These are phyloP conservation scores for Ctenochaetus hawaiiensis DNA, from an alignment of 2,797 vertebrate genomes.

Conservation along the genomic window DNA sequence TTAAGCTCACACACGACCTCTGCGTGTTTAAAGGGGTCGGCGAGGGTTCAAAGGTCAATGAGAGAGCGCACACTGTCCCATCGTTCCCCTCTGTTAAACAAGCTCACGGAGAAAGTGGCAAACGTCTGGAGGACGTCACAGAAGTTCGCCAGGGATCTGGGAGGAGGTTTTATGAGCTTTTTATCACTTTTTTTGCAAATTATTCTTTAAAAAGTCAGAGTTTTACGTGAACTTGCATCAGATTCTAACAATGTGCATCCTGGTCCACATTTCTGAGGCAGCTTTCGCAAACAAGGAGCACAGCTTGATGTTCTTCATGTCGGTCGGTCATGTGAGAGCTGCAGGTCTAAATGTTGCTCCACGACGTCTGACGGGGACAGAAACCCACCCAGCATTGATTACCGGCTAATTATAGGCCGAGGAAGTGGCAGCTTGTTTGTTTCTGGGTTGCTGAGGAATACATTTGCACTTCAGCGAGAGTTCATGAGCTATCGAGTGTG, in stretches of 20 bases:
- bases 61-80: slow-evolving; percentile 63
- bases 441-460: slow-evolving; percentile 87
- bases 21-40: slow-evolving; percentile 72
- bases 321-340: slow-evolving; percentile 71
- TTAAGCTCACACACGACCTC: slow-evolving; percentile 35
- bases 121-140: slow-evolving; percentile 48
- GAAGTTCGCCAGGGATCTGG: slow-evolving; percentile 9
- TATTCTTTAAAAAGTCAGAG: no score
- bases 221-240: background rate
- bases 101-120: slow-evolving; percentile 67
- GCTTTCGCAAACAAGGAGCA: slow-evolving; percentile 5
- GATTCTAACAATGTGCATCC: background rate
- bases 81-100: slow-evolving; percentile 54
- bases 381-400: slow-evolving; percentile 84
- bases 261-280: slow-evolving; percentile 24
- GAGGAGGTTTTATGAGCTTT: background rate
- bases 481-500: slow-evolving; percentile 82
- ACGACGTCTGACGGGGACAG: slow-evolving; percentile 67
- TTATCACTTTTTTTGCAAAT: background rate
- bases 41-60: slow-evolving; percentile 73
- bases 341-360: slow-evolving; percentile 71
- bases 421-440: slow-evolving; percentile 88
- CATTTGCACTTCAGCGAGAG: slow-evolving; percentile 85
- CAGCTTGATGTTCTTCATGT: slow-evolving; percentile 51
- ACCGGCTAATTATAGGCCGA: slow-evolving; percentile 87